Percentiles rank a stretch among this genome's conserved stretches.
These are phyloP conservation scores for Aphis gossypii DNA, from an alignment of 1,140 invertebrate species.

Conservation along the genomic window DNA sequence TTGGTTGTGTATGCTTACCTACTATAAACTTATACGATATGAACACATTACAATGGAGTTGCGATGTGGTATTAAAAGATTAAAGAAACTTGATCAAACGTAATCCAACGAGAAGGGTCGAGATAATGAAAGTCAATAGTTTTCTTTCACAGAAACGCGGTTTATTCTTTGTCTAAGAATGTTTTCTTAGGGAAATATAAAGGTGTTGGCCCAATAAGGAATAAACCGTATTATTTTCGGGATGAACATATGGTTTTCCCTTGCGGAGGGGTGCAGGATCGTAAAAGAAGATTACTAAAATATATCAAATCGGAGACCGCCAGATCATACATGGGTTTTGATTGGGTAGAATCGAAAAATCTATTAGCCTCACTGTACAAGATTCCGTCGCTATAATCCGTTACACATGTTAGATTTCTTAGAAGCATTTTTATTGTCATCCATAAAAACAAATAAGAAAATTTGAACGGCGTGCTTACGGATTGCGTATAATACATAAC, in stretches of 20 bases:
- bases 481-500: background rate
- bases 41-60: background rate
- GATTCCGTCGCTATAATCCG: slow-evolving; percentile 32
- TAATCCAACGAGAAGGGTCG: background rate
- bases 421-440: slow-evolving; percentile 40
- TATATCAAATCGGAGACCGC: background rate
- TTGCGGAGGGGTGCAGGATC: background rate
- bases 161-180: background rate
- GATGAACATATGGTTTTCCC: slow-evolving; percentile 2
- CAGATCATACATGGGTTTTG: background rate
- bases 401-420: slow-evolving; percentile 1
- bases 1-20: background rate
- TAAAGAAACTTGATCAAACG: background rate
- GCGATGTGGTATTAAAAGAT: slow-evolving; percentile 13
- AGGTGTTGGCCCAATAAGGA: background rate
- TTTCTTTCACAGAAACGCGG: background rate
- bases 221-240: background rate
- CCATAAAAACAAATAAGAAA: slow-evolving; percentile 55
- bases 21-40: background rate
- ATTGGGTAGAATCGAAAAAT: background rate
- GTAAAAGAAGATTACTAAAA: slow-evolving; percentile 46
- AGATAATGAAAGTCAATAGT: background rate
- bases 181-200: slow-evolving; percentile 11
- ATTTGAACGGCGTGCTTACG: background rate
- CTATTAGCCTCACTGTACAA: background rate